A percentile compares a stretch with the other conserved stretches of the same genome.
These are phyloP conservation scores for Ophiothrix spiculata DNA, from an alignment of 35 echinoderm and acorn worm genomes.

Conservation along the genomic window DNA sequence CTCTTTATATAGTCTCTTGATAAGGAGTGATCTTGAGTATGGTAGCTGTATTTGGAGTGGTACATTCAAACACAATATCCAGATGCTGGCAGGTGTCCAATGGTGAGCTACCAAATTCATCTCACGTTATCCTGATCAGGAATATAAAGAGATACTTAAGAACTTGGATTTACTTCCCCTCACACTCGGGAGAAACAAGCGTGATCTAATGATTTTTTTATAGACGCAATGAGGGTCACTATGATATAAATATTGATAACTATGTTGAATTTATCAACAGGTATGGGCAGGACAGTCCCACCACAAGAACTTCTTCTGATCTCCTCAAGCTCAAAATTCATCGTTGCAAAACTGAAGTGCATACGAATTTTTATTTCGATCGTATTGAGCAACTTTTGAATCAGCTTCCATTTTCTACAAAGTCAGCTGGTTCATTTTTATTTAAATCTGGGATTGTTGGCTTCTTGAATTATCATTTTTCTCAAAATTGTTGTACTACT, in stretches of 20 bases:
- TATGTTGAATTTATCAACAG: not conserved
- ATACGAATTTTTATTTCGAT: not conserved
- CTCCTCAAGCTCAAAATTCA: not conserved
- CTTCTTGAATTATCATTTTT: not conserved
- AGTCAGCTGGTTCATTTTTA: not conserved
- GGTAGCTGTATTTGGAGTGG: slow-evolving; percentile 28
- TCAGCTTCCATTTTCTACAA: not conserved
- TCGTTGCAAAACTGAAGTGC: not conserved
- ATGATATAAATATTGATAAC: not conserved
- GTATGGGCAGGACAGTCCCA: not conserved
- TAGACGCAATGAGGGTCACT: not conserved
- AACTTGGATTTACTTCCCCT: not conserved
- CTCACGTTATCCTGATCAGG: not conserved
- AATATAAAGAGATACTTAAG: slow-evolving; percentile 16
- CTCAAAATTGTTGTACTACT: not conserved
- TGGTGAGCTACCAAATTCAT: slow-evolving; percentile 18
- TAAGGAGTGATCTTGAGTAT: slow-evolving; percentile 31
- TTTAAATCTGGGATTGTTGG: not conserved
- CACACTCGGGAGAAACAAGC: not conserved
- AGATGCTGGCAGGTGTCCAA: slow-evolving; percentile 13
- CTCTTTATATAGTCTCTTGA: not conserved
- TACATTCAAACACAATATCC: slow-evolving; percentile 18
- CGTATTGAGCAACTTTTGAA: not conserved
- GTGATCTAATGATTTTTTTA: not conserved
- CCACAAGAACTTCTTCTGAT: not conserved